Percentiles rank a stretch among this genome's conserved stretches.
Evolutionary conservation across 2,113 vertebrate genomes (phyloP).

Genomic region (Sorex araneus): DNA sequence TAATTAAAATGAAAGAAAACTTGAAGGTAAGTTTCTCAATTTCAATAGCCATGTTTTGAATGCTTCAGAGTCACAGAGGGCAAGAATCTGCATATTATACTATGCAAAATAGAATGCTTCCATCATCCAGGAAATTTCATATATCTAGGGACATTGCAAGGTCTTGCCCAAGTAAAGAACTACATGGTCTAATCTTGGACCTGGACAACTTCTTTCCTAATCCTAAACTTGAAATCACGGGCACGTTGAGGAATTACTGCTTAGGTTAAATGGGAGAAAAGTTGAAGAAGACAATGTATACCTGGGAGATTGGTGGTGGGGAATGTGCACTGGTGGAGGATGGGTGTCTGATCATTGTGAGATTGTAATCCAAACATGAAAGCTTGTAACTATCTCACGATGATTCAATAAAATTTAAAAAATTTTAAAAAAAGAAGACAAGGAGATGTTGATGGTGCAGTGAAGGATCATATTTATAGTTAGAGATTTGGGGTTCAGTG

Average conservation of each 20-base stretch:
- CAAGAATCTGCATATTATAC: no score
- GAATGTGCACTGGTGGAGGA: no score
- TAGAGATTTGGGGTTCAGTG: background rate
- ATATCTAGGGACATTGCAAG: background rate
- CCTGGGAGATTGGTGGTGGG: no score
- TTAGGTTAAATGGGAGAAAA: background rate
- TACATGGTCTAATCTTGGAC: background rate
- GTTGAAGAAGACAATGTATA: no score
- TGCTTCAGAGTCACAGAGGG: background rate
- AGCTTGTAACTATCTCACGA: no score
- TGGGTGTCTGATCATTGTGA: no score
- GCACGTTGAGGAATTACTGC: background rate
- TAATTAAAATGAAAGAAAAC: conserved; percentile 5
- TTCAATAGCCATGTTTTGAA: background rate
- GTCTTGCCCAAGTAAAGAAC: background rate
- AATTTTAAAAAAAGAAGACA: no score
- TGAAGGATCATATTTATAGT: background rate
- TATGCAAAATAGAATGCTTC: background rate
- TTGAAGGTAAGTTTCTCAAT: background rate
- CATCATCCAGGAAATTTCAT: background rate
- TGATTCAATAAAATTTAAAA: no score
- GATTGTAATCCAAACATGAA: no score
- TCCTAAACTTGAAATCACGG: background rate
- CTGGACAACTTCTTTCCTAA: background rate
- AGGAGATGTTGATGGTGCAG: background rate